A percentile compares a stretch with the other conserved stretches of the same genome.
phyloP scores from a whole-genome alignment of 2,888 invertebrate genomes.

The Zaprionus obscuricornis region DNA sequence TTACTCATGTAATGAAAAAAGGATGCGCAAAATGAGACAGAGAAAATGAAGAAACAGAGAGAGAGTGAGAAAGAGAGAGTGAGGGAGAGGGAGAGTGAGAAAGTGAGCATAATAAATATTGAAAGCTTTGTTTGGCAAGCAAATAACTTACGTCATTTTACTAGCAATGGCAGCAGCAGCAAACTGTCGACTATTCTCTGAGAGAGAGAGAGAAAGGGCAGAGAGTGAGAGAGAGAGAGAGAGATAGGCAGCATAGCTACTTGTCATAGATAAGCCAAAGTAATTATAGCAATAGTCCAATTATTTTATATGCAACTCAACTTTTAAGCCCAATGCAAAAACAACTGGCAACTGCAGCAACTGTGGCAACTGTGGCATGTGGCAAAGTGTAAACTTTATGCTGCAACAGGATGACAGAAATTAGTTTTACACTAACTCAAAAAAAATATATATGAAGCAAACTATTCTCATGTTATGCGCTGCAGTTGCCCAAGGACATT shows the following conservation, averaged over 20 bases:
- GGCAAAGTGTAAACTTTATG: conserved; percentile 45
- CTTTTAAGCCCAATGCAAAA: conserved; percentile 13
- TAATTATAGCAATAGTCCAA: conserved; percentile 46
- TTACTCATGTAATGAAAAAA: too few relatives aligned
- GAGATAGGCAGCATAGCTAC: too few relatives aligned
- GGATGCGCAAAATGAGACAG: too few relatives aligned
- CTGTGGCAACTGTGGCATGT: too few relatives aligned
- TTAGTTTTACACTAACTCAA: conserved; percentile 54
- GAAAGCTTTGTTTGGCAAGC: conserved; percentile 38
- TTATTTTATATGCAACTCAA: conserved; percentile 29
- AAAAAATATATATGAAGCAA: conserved; percentile 71
- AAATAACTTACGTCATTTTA: conserved; percentile 48
- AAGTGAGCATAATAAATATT: conserved; percentile 40
- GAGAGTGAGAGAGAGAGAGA: too few relatives aligned
- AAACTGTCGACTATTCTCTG: too few relatives aligned
- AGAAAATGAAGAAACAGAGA: conserved; percentile 28
- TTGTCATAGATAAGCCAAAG: too few relatives aligned
- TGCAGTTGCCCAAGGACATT: conserved; percentile 5
- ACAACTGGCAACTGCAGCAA: conserved; percentile 21
- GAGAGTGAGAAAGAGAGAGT: conserved; percentile 1
- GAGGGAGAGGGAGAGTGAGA: not conserved
- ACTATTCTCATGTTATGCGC: conserved; percentile 53
- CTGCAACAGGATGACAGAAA: conserved; percentile 69
- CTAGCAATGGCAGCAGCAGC: too few relatives aligned
- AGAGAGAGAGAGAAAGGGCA: too few relatives aligned